Evolutionary conservation across 2,888 invertebrate species (phyloP), one percentile per base, ranked within the genome.

Genomic region (Melanostoma mellinum): DNA sequence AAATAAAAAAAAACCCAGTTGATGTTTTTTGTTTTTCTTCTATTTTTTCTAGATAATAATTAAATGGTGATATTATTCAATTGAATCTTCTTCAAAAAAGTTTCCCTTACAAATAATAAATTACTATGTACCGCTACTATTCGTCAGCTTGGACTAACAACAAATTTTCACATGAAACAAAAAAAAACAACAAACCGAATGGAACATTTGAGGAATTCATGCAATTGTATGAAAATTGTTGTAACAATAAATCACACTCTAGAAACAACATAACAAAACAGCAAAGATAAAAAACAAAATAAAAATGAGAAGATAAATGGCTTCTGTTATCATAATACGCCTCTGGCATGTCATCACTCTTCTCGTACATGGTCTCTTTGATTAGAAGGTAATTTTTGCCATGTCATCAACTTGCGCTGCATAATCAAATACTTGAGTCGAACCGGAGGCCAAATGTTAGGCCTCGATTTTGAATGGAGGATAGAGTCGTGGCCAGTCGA

Each of bases 401-500:
- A 55, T 35, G 46, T 58, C 56, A 30, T 68, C 63, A 58, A 82
- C 36, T 73, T 73, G 77, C 68, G 73, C 67, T 68, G 69, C 58
- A 68, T 72, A 48, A 8, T 67, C 48, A 40, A 50, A 32, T 33
- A 75, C 53, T n/a, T 81, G 65, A 55, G 42, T 42, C 6, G 72
- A 35, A 36, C 36, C n/a, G 2, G n/a, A n/a, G 30, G 68, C 61
- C 63, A 5, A 61, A 52, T 74, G 89, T 89, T 90, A 90, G 88
- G 89, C 90, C 72, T 89, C 88, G 78, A 89, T 87, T 76, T 89
- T 88, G 60, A 88, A 85, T 75, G 88, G 89, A 30, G 90, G 89
- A 87, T 89, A 87, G 89, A 97, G 92, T 85, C 95, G 94, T 6
- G 99, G 99, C 92, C 95, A 95, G 92, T 99, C 98, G 60, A 99